These are phyloP conservation scores for Punctoribates punctum DNA, from an alignment of 2,888 invertebrate genomes.

Conservation along the genomic window DNA sequence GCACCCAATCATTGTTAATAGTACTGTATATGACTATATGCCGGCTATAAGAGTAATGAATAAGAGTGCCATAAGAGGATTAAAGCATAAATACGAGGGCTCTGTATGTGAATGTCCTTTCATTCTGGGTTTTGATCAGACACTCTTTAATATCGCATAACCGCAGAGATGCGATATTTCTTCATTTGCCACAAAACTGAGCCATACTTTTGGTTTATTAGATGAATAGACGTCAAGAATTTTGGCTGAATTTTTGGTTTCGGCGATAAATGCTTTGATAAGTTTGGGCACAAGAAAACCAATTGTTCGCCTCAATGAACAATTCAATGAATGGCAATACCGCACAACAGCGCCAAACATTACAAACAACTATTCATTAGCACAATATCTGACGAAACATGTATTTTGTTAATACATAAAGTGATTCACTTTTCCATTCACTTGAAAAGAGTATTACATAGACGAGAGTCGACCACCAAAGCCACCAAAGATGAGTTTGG, in stretches of 20 bases:
- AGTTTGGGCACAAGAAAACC: background rate
- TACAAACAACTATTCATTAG: conserved; percentile 18
- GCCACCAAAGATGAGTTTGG: background rate
- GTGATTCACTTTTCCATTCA: conserved; percentile 10
- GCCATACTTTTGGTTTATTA: conserved; percentile 5
- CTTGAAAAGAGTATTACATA: background rate
- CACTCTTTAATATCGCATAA: conserved; percentile 28
- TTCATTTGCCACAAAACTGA: conserved; percentile 20
- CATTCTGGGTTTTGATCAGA: background rate
- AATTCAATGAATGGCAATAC: background rate
- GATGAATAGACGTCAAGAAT: conserved; percentile 27
- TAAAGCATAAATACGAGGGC: conserved; percentile 1
- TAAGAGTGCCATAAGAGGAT: conserved; percentile 26
- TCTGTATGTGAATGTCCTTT: background rate
- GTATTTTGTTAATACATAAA: conserved; percentile 30
- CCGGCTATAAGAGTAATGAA: conserved; percentile 24
- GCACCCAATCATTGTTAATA: conserved; percentile 34
- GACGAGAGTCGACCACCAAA: background rate
- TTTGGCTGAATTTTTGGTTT: conserved; percentile 12
- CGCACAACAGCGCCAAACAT: conserved; percentile 24
- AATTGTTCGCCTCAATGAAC: conserved; percentile 30
- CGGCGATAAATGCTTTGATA: conserved; percentile 18
- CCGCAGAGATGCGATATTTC: conserved; percentile 26
- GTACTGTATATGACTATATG: conserved; percentile 7
- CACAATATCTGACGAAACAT: conserved; percentile 24